phyloP scores from a whole-genome alignment of 2,797 vertebrate species.

The Champsocephalus esox region DNA sequence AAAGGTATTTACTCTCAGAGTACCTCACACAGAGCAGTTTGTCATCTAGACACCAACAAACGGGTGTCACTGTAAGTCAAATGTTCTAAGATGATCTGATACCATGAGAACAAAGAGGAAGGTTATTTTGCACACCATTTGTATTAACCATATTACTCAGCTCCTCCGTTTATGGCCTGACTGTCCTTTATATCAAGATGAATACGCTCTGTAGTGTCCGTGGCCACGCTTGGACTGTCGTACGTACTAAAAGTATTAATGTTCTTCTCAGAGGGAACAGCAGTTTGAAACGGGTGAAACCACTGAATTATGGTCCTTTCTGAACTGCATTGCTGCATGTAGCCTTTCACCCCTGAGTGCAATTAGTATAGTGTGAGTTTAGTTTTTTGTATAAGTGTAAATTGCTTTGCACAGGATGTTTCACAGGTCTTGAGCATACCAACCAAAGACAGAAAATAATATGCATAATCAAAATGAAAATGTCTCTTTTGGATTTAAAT shows the following conservation, averaged over 20 bases:
- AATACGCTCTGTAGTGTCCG: background rate
- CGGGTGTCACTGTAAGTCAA: background rate
- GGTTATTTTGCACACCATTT: background rate
- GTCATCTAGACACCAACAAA: background rate
- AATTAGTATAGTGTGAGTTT: background rate
- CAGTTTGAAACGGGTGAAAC: background rate
- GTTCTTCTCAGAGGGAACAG: background rate
- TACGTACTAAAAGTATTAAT: conserved; percentile 1
- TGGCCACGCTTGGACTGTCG: background rate
- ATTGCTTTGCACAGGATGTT: too few relatives aligned
- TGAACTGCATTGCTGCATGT: background rate
- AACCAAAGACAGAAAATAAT: too few relatives aligned
- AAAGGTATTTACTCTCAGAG: background rate
- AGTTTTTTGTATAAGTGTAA: too few relatives aligned
- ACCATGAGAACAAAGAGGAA: background rate
- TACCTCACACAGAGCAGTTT: background rate
- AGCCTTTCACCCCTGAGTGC: background rate
- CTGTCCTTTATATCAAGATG: background rate
- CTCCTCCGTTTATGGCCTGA: background rate
- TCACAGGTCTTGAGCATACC: too few relatives aligned
- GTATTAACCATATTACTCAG: background rate
- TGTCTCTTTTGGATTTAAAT: too few relatives aligned
- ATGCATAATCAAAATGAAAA: too few relatives aligned
- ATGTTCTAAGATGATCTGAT: background rate
- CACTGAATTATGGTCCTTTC: background rate